Evolutionary conservation across 2,888 invertebrate genomes (phyloP).

Genomic region (Stenotaenia linearis): DNA sequence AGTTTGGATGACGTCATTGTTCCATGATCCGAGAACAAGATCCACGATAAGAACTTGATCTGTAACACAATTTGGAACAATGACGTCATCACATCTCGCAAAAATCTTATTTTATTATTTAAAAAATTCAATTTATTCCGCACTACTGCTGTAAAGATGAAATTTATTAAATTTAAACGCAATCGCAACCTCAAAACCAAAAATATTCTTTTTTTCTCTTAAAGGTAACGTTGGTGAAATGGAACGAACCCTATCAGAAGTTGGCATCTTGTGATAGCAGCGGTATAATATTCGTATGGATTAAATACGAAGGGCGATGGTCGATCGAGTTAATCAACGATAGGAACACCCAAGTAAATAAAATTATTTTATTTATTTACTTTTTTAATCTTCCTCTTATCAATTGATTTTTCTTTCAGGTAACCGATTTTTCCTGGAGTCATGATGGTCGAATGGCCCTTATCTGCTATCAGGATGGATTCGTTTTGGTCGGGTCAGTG

Average conservation of each 20-base stretch:
- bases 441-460: slow-evolving; percentile 97
- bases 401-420: slow-evolving; percentile 47
- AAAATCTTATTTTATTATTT: too few species aligned
- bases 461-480: slow-evolving; percentile 96
- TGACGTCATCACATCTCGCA: too few species aligned
- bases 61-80: too few species aligned
- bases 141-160: too few species aligned
- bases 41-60: too few species aligned
- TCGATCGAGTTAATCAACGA: slow-evolving; percentile 98
- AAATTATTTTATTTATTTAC: background rate
- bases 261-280: slow-evolving; percentile 95
- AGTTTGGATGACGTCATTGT: too few species aligned
- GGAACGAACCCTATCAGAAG: slow-evolving; percentile 98
- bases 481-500: slow-evolving; percentile 94
- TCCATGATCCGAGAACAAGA: too few species aligned
- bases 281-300: slow-evolving; percentile 98
- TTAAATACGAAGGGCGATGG: slow-evolving; percentile 98
- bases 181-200: too few species aligned
- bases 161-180: too few species aligned
- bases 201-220: slow-evolving; percentile 35
- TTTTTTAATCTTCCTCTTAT: background rate
- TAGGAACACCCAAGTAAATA: slow-evolving; percentile 70
- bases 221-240: slow-evolving; percentile 88
- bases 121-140: too few species aligned
- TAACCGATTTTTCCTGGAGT: slow-evolving; percentile 97